Evolutionary conservation across 2,888 invertebrate species (phyloP).

Genomic region (Dicranocentrus wangi): DNA sequence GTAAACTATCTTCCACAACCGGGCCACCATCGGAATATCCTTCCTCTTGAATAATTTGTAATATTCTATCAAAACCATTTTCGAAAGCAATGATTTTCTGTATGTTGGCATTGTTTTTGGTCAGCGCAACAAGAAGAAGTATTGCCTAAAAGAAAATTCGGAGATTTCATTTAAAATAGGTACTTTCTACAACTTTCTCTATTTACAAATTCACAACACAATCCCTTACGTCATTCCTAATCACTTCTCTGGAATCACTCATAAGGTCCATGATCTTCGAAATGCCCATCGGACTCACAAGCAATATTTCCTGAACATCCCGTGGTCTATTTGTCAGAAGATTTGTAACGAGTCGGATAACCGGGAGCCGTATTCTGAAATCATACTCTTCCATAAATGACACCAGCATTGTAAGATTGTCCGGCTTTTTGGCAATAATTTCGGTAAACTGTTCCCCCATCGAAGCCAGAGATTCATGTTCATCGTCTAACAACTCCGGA

Average conservation of each 20-base stretch:
- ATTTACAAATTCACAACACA: not conserved
- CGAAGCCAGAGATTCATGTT: slow-evolving; percentile 73
- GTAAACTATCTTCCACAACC: slow-evolving; percentile 97
- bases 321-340: slow-evolving; percentile 88
- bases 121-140: slow-evolving; percentile 90
- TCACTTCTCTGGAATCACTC: slow-evolving; percentile 93
- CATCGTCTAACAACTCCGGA: slow-evolving; percentile 86
- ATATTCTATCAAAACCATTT: slow-evolving; percentile 95
- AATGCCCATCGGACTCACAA: slow-evolving; percentile 96
- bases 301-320: slow-evolving; percentile 89
- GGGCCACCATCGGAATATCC: slow-evolving; percentile 96
- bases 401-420: slow-evolving; percentile 87
- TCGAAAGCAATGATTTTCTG: slow-evolving; percentile 99
- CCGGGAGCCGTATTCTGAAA: slow-evolving; percentile 92
- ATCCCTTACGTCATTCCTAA: slow-evolving; percentile 88
- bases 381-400: slow-evolving; percentile 95
- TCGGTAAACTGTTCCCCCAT: slow-evolving; percentile 96
- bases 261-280: slow-evolving; percentile 97
- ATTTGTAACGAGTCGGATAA: slow-evolving; percentile 91
- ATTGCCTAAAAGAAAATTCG: slow-evolving; percentile 79
- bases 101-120: slow-evolving; percentile 95
- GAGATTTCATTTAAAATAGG: not conserved
- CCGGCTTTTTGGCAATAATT: slow-evolving; percentile 93
- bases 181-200: not conserved
- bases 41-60: slow-evolving; percentile 93